These are phyloP conservation scores for Pseudomyrmex cubaensis DNA, from an alignment of 1,140 invertebrate genomes.

Conservation along the genomic window DNA sequence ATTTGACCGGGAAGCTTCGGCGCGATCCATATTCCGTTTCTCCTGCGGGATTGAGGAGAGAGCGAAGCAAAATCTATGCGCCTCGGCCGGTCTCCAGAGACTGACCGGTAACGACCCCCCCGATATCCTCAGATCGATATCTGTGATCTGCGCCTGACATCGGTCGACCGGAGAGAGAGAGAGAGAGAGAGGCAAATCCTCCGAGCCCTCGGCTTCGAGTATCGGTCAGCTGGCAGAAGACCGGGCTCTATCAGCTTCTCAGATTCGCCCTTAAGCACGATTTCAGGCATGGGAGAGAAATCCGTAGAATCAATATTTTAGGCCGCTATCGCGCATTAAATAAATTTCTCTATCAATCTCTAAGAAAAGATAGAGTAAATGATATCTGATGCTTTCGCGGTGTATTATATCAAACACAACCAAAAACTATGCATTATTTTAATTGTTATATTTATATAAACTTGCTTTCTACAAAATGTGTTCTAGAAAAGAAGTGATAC, in stretches of 20 bases:
- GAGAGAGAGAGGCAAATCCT: neutral
- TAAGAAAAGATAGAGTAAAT: too few relatives aligned
- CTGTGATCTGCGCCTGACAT: constrained; percentile 34
- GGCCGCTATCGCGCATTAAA: neutral
- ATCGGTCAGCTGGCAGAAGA: neutral
- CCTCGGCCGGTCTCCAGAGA: neutral
- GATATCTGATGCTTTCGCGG: too few relatives aligned
- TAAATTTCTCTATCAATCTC: neutral
- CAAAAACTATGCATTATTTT: too few relatives aligned
- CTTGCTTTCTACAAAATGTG: too few relatives aligned
- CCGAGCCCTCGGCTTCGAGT: neutral
- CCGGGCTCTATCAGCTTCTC: neutral
- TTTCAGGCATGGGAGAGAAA: neutral
- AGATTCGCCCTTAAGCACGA: neutral
- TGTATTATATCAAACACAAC: too few relatives aligned
- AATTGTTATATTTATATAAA: too few relatives aligned
- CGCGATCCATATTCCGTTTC: constrained; percentile 42
- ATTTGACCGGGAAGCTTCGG: constrained; percentile 2
- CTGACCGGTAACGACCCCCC: constrained; percentile 37
- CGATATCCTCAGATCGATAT: constrained; percentile 42
- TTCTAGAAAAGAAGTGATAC: too few relatives aligned
- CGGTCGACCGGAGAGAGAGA: neutral
- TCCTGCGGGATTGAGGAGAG: neutral
- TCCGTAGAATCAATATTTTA: neutral
- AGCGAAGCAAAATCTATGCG: constrained; percentile 48